Percentiles rank a stretch among this genome's conserved stretches.
phyloP scores from a whole-genome alignment of 2,113 vertebrate genomes.

The Oceanites oceanicus region DNA sequence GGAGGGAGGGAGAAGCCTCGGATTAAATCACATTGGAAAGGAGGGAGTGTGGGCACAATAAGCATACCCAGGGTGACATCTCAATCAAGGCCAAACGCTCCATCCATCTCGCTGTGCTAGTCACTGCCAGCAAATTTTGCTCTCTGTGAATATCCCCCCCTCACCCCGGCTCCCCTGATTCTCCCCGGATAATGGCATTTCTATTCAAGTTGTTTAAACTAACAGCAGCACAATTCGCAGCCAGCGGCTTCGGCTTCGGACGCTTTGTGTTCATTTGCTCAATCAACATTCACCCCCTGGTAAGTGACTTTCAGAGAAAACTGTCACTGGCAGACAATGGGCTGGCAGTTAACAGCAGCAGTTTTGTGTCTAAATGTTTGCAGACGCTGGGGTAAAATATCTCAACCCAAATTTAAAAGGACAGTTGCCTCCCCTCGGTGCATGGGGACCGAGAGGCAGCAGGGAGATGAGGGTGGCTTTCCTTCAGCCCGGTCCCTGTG shows the following conservation, averaged over 20 bases:
- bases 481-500: background rate
- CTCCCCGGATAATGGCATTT: constrained; percentile 61
- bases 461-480: background rate
- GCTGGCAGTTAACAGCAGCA: constrained; percentile 64
- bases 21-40: background rate
- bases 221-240: constrained; percentile 63
- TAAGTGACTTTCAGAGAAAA: constrained; percentile 70
- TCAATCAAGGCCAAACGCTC: constrained; percentile 5
- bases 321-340: constrained; percentile 74
- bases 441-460: constrained; percentile 2
- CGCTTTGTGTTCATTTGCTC: constrained; percentile 54
- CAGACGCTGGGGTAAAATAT: constrained; percentile 69
- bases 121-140: constrained; percentile 21
- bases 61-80: background rate
- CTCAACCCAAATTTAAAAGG: constrained; percentile 69
- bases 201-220: constrained; percentile 71
- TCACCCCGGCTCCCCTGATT: constrained; percentile 7
- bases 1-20: background rate
- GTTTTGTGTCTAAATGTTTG: constrained; percentile 73
- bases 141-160: constrained; percentile 21
- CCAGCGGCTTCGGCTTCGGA: constrained; percentile 36
- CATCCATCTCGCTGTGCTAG: background rate
- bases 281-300: constrained; percentile 54
- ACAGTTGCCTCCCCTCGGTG: background rate
- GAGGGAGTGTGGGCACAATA: background rate